Conservation (phyloP, 2,113 vertebrate species). For the Nannobrachium achirus region DNA sequence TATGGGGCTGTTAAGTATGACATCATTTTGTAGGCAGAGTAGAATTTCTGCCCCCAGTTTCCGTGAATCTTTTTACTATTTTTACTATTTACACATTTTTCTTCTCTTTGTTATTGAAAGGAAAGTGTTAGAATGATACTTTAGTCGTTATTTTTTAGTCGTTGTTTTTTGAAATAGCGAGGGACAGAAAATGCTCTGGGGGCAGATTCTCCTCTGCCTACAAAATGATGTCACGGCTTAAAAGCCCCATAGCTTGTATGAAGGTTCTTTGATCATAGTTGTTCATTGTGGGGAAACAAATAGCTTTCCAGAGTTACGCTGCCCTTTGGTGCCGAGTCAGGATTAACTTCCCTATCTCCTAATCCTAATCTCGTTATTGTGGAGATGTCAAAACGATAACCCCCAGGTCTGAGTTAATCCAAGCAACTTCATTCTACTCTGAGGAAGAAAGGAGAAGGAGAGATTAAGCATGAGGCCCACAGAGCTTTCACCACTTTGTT, state of each 20-base stretch:
- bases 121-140: too few relatives aligned
- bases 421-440: slow-evolving; percentile 21
- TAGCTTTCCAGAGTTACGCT: slow-evolving; percentile 1
- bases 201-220: too few relatives aligned
- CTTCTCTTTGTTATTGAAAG: too few relatives aligned
- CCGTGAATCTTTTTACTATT: too few relatives aligned
- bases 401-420: slow-evolving; percentile 5
- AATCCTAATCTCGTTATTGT: background rate
- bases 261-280: background rate
- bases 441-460: slow-evolving; percentile 9
- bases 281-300: background rate
- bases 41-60: too few relatives aligned
- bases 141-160: too few relatives aligned
- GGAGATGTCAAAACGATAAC: slow-evolving; percentile 30
- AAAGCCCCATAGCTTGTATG: background rate
- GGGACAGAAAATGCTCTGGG: too few relatives aligned
- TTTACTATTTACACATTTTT: too few relatives aligned
- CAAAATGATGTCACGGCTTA: too few relatives aligned
- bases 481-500: slow-evolving; percentile 19
- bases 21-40: too few relatives aligned
- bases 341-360: slow-evolving; percentile 5
- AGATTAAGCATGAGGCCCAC: slow-evolving; percentile 16
- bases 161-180: too few relatives aligned
- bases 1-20: too few relatives aligned
- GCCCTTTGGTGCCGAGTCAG: slow-evolving; percentile 31